Percentiles rank a stretch among this genome's conserved stretches.
Conservation (phyloP, 2,888 invertebrate species). For the Papilio protenor region DNA sequence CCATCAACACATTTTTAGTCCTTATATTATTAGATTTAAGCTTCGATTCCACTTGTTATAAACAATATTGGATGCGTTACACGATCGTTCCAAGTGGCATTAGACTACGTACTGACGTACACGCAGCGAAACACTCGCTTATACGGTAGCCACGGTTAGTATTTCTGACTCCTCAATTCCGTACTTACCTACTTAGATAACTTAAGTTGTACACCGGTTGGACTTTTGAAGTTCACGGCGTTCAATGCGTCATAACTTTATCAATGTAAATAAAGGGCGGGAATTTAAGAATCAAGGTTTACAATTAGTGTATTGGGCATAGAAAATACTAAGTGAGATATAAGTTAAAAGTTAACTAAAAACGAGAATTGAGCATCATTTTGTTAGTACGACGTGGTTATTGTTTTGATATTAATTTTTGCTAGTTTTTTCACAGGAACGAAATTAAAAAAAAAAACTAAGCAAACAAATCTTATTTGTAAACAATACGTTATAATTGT, state of each 20-base stretch:
- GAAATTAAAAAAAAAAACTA: too few relatives aligned
- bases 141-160: constrained; percentile 21
- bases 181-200: constrained; percentile 27
- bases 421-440: too few relatives aligned
- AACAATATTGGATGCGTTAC: background rate
- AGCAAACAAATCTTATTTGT: too few relatives aligned
- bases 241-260: constrained; percentile 28
- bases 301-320: background rate
- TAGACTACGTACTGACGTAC: constrained; percentile 38
- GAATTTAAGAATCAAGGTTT: background rate
- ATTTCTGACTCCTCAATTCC: constrained; percentile 11
- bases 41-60: background rate
- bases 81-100: constrained; percentile 29
- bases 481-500: too few relatives aligned
- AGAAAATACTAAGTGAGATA: background rate
- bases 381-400: too few relatives aligned
- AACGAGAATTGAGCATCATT: too few relatives aligned
- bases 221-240: constrained; percentile 38
- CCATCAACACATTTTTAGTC: constrained; percentile 2
- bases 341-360: too few relatives aligned
- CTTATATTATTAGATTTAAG: constrained; percentile 1
- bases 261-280: constrained; percentile 25
- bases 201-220: constrained; percentile 19
- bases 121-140: constrained; percentile 25
- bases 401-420: too few relatives aligned